These are phyloP conservation scores for Hemibagrus wyckioides DNA, from an alignment of 2,113 vertebrate genomes.

Conservation along the genomic window DNA sequence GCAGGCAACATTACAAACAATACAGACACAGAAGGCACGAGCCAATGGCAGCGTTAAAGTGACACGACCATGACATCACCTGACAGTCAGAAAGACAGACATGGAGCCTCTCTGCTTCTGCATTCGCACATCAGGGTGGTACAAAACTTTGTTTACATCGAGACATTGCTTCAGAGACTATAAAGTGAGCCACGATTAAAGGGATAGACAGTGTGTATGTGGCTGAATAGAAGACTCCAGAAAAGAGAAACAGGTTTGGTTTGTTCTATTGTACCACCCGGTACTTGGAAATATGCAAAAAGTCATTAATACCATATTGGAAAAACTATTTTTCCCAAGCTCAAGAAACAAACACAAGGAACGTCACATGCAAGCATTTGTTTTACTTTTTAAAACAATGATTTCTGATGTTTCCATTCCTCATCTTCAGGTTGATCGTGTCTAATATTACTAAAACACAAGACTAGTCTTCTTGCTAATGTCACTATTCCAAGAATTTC, in stretches of 20 bases:
- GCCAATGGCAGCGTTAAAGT: conserved; percentile 24
- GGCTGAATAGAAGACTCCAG: background rate
- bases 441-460: background rate
- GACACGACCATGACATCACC: conserved; percentile 48
- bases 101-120: background rate
- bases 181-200: background rate
- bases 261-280: background rate
- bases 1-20: conserved; percentile 29
- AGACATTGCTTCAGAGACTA: background rate
- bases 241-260: conserved; percentile 20
- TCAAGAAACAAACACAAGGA: background rate
- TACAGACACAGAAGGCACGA: background rate
- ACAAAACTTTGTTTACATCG: background rate
- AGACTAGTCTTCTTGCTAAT: background rate
- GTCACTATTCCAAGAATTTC: background rate
- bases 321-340: background rate
- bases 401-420: background rate
- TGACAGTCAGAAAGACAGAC: background rate
- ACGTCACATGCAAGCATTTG: background rate
- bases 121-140: background rate
- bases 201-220: background rate
- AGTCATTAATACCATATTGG: background rate
- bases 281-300: background rate
- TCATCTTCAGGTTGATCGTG: background rate
- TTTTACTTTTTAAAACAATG: background rate